These are phyloP conservation scores for Leucophenga varia DNA, from an alignment of 1,140 invertebrate species.

Conservation along the genomic window DNA sequence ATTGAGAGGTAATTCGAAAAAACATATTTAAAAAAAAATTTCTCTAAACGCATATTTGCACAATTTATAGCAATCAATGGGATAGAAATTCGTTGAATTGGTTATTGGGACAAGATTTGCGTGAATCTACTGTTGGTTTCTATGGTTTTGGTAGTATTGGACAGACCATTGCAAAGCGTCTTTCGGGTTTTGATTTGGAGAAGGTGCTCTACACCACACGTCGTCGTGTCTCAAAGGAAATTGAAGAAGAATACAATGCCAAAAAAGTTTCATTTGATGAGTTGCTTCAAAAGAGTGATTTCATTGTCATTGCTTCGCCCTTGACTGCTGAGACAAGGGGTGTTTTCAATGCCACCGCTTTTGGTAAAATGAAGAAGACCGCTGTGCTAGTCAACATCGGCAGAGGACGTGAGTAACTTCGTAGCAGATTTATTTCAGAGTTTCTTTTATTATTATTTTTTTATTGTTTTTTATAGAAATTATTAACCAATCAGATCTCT, in stretches of 20 bases:
- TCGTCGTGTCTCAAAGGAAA: constrained; percentile 62
- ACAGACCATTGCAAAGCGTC: constrained; percentile 67
- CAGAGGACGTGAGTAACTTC: constrained; percentile 70
- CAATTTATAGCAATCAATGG: constrained; percentile 73
- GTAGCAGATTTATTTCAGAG: constrained; percentile 65
- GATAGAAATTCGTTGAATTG: constrained; percentile 81
- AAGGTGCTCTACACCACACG: constrained; percentile 75
- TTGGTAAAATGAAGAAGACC: constrained; percentile 80
- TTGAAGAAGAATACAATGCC: constrained; percentile 70
- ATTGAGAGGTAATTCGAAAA: constrained; percentile 44
- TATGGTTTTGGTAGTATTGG: constrained; percentile 87
- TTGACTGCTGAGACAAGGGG: constrained; percentile 74
- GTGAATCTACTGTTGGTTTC: constrained; percentile 81
- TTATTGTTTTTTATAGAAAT: constrained; percentile 61
- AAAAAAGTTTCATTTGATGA: constrained; percentile 72
- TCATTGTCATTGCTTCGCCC: constrained; percentile 71
- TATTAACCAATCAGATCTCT: constrained; percentile 78
- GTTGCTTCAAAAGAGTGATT: constrained; percentile 74
- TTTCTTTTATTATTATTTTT: constrained; percentile 65
- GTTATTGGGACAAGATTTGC: constrained; percentile 83
- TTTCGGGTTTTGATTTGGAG: constrained; percentile 72
- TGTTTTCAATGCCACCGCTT: constrained; percentile 74
- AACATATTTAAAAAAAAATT: neutral
- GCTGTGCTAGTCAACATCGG: constrained; percentile 84
- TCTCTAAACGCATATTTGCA: constrained; percentile 59